Conservation (phyloP, 1,140 invertebrate genomes). For the Yoshiicerus persimilis region DNA sequence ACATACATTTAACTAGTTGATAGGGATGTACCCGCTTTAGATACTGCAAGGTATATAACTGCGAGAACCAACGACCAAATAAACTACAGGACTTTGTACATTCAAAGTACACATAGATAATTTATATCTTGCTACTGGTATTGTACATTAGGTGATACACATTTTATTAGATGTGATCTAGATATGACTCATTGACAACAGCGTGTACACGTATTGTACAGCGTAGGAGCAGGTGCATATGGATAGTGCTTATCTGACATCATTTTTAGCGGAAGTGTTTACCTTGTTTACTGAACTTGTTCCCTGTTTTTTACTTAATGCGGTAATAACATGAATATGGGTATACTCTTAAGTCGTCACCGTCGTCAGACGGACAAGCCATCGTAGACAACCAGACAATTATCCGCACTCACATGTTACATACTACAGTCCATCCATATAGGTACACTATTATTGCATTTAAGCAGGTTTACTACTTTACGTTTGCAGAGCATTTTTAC, state of each 20-base stretch:
- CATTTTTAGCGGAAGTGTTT: background rate
- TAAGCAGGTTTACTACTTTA: too few relatives aligned
- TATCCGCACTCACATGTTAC: too few relatives aligned
- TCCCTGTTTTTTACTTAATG: background rate
- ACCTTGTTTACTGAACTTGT: slow-evolving; percentile 1
- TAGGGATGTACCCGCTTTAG: too few relatives aligned
- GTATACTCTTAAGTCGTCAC: background rate
- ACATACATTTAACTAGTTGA: too few relatives aligned
- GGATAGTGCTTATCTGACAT: background rate
- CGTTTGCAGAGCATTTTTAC: too few relatives aligned
- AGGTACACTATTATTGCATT: too few relatives aligned
- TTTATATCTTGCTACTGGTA: background rate
- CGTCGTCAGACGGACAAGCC: too few relatives aligned
- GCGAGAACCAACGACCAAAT: too few relatives aligned
- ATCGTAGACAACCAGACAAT: too few relatives aligned
- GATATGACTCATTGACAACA: background rate
- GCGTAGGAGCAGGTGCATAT: background rate
- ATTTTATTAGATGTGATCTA: background rate
- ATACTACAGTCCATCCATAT: too few relatives aligned
- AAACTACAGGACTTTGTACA: background rate
- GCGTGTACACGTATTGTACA: background rate
- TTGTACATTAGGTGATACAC: background rate
- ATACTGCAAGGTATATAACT: too few relatives aligned
- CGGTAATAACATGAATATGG: background rate
- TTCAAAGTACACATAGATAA: background rate